Conservation (phyloP, 2,113 vertebrate species). For the Colistium nudipinnis region DNA sequence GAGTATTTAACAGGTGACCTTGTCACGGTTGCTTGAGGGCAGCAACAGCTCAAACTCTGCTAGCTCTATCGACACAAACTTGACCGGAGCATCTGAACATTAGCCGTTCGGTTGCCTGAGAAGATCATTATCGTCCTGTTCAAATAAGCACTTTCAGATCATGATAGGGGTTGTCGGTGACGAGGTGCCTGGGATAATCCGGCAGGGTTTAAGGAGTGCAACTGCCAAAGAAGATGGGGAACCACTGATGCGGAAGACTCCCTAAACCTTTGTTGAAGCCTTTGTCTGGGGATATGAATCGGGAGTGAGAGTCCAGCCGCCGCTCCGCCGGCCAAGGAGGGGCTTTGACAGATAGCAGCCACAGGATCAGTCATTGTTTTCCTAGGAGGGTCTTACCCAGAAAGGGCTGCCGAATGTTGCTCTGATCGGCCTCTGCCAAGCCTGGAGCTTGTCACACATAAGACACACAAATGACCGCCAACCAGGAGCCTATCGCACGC, state of each 20-base stretch:
- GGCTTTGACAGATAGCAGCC: constrained; percentile 59
- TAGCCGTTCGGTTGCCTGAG: too few relatives aligned
- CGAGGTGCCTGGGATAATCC: background rate
- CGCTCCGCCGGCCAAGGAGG: constrained; percentile 35
- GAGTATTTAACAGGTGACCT: too few relatives aligned
- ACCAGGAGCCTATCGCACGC: constrained; percentile 71
- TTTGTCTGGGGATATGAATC: constrained; percentile 24
- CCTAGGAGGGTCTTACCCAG: constrained; percentile 64
- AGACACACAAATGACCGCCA: constrained; percentile 66
- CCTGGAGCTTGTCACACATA: constrained; percentile 70
- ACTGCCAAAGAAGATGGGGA: background rate
- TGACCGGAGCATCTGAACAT: too few relatives aligned
- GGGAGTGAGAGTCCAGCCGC: constrained; percentile 11
- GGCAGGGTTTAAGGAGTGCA: background rate
- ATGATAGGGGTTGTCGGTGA: background rate
- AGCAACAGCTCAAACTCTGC: too few relatives aligned
- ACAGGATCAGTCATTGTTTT: constrained; percentile 59
- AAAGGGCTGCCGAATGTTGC: constrained; percentile 62
- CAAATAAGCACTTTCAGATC: background rate
- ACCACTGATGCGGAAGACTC: background rate
- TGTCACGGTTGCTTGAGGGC: too few relatives aligned
- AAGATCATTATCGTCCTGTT: background rate
- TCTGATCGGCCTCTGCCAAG: constrained; percentile 63
- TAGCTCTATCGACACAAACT: too few relatives aligned
- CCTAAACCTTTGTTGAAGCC: constrained; percentile 19